Evolutionary conservation across 2,113 vertebrate species (phyloP), one percentile per base, ranked within the genome.

Genomic region (Syngnathus floridae): DNA sequence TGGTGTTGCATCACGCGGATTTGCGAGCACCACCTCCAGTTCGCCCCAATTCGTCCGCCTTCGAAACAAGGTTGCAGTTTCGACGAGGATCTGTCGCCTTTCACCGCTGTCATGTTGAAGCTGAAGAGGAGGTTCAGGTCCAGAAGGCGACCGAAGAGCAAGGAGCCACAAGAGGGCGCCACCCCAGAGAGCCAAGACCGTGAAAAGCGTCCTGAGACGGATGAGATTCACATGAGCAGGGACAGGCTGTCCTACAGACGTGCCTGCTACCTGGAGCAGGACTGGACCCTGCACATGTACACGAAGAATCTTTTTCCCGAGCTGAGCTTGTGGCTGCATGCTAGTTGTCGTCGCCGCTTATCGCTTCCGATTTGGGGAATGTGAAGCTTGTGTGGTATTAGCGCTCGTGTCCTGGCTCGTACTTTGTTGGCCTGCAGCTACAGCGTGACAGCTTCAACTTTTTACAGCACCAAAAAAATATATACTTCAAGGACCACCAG

Each of bases 71-170:
- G n/a, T 21, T n/a, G 19, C 3, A 21, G 17, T 6, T 8, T 3
- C 19, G 22, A 5, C 26, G 26, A 55, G 26, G 12, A 14, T 31
- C 52, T 16, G 22, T 31, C 4, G 22, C 0, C 11, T 31, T 5
- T 13, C 26, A 12, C 22, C 7, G 12, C 52, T 13, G 52, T 31
- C 26, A 89, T 91, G 84, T 59, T 80, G 37, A 88, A 71, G 7
- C 58, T 88, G 21, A 90, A 85, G 82, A 86, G 54, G 57, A 90
- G 76, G 72, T 73, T 88, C 40, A 56, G 21, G 37, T 74, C 73
- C 0, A 82, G 65, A 74, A 57, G 40, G 59, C 74, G 66, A 6
- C 69, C 80, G 35, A 41, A 40, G 38, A 61, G 37, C 16, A 11
- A 21, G 36, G 41, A 62, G 43, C n/a, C 11, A 6, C 41, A 7